Conservation (phyloP, 2,797 vertebrate species). For the Gadopsis bispinosus region DNA sequence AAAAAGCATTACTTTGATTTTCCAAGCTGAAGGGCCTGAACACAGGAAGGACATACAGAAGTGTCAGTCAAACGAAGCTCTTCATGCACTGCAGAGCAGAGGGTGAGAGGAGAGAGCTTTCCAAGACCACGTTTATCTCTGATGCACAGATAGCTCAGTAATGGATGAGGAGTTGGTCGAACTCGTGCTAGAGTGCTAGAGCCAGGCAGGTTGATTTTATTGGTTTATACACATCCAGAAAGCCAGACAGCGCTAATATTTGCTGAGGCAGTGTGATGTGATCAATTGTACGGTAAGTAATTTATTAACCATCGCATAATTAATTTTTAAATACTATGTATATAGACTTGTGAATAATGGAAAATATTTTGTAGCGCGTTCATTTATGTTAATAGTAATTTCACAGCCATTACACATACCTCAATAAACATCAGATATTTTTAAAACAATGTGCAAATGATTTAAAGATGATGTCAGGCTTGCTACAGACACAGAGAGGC, state of each 20-base stretch:
- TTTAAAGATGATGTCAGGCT: neutral
- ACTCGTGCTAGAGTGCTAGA: neutral
- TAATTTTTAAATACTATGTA: constrained; percentile 23
- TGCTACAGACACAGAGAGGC: neutral
- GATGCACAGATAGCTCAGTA: constrained; percentile 19
- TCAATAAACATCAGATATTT: constrained; percentile 1
- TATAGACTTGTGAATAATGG: constrained; percentile 26
- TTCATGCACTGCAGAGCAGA: constrained; percentile 30
- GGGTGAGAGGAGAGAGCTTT: constrained; percentile 15
- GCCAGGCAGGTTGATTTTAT: neutral
- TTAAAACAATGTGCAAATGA: constrained; percentile 7
- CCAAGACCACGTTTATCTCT: constrained; percentile 31
- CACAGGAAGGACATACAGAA: constrained; percentile 32
- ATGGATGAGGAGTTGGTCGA: constrained; percentile 2
- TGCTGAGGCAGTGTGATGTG: neutral
- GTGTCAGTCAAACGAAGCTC: constrained; percentile 62
- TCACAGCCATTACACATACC: neutral
- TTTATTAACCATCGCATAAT: constrained; percentile 15
- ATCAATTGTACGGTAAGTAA: constrained; percentile 3
- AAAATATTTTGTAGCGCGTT: constrained; percentile 11
- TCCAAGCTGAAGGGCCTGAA: constrained; percentile 35
- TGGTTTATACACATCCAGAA: neutral
- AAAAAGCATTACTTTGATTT: constrained; percentile 59
- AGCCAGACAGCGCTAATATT: neutral
- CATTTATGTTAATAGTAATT: neutral